Conservation (phyloP, 2,113 vertebrate genomes). For the Garra rufa region DNA sequence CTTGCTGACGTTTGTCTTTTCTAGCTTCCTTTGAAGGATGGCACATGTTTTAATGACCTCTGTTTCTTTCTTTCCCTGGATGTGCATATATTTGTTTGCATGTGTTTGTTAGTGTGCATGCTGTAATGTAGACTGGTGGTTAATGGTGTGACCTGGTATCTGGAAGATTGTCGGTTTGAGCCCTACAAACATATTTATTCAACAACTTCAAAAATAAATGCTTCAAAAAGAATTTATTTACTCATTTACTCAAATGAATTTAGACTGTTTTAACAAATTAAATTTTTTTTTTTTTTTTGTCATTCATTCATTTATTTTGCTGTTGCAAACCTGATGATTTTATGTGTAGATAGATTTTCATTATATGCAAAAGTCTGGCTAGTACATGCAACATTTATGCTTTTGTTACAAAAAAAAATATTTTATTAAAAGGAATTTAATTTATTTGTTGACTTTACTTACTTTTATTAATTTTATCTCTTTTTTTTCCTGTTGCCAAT, state of each 20-base stretch:
- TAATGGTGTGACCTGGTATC: background rate
- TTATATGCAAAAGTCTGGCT: background rate
- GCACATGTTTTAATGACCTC: slow-evolving; percentile 17
- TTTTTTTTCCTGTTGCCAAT: too few species aligned
- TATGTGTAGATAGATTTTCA: background rate
- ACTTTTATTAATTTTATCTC: too few species aligned
- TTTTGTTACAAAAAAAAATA: background rate
- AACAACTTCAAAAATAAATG: background rate
- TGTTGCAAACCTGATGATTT: background rate
- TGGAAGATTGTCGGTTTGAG: background rate
- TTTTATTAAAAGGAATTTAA: background rate
- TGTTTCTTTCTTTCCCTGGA: slow-evolving; percentile 10
- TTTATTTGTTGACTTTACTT: too few species aligned
- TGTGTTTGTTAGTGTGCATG: slow-evolving; percentile 1
- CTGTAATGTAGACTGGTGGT: background rate
- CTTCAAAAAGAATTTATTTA: background rate
- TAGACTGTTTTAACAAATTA: too few species aligned
- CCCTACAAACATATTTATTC: background rate
- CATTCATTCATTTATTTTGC: too few species aligned
- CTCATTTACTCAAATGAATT: background rate
- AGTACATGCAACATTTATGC: background rate
- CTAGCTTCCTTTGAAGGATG: slow-evolving; percentile 25
- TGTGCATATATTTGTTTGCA: background rate
- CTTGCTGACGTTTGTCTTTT: slow-evolving; percentile 22
- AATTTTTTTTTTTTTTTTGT: too few species aligned